A percentile compares a stretch with the other conserved stretches of the same genome.
phyloP scores from a whole-genome alignment of 2,888 invertebrate species.

The Mermis nigrescens region DNA sequence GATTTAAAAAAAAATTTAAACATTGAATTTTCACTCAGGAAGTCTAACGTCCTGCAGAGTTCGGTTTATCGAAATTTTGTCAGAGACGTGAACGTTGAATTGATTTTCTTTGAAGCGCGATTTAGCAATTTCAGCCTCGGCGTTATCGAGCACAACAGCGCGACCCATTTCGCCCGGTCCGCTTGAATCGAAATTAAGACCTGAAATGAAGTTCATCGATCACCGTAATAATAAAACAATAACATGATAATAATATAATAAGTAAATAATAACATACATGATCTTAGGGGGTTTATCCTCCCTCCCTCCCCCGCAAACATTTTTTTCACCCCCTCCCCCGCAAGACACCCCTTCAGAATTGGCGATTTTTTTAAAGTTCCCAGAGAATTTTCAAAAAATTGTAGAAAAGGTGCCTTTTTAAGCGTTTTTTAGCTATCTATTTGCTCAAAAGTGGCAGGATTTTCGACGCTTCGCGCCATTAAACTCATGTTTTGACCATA shows the following conservation, averaged over 20 bases:
- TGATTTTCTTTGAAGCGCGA: conserved; percentile 48
- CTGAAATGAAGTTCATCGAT: neutral
- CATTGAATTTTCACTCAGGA: conserved; percentile 10
- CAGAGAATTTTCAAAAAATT: no score
- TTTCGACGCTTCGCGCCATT: no score
- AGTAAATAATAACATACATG: no score
- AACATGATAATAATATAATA: no score
- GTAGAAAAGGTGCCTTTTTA: no score
- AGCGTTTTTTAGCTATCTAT: no score
- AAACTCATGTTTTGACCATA: no score
- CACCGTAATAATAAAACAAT: neutral
- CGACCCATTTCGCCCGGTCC: conserved; percentile 25
- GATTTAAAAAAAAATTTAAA: neutral
- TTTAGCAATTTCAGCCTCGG: conserved; percentile 20
- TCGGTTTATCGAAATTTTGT: conserved; percentile 86
- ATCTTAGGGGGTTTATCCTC: no score
- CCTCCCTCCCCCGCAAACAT: neutral
- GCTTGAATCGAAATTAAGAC: conserved; percentile 15
- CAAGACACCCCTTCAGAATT: no score
- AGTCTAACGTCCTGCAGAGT: conserved; percentile 71
- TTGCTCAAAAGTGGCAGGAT: no score
- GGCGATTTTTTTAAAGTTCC: no score
- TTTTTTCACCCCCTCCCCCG: no score
- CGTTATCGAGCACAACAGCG: conserved; percentile 22
- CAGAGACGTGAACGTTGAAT: conserved; percentile 91